Conservation (phyloP, 2,797 vertebrate species). For the Syngnathus rostellatus region DNA sequence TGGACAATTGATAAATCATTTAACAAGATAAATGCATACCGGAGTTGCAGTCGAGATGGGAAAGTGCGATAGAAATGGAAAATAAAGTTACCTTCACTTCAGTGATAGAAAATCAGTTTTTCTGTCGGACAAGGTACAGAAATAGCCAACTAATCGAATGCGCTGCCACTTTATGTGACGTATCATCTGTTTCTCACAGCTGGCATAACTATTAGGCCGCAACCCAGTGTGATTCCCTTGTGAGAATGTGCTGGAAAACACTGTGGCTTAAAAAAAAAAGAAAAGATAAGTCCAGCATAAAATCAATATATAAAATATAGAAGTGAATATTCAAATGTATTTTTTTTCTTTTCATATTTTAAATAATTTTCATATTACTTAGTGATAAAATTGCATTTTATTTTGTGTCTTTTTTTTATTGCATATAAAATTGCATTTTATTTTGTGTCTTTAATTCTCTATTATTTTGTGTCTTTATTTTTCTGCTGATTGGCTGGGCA, state of each 20-base stretch:
- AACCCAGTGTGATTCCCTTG: constrained; percentile 44
- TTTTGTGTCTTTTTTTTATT: too few relatives aligned
- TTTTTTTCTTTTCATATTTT: not conserved
- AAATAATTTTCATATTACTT: too few relatives aligned
- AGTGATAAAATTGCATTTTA: too few relatives aligned
- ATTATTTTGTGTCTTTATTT: not conserved
- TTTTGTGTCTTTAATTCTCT: not conserved
- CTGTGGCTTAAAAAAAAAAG: constrained; percentile 13
- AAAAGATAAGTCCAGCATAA: not conserved
- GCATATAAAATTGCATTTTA: not conserved
- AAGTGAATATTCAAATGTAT: not conserved
- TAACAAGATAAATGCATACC: constrained; percentile 4
- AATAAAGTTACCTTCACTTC: constrained; percentile 5
- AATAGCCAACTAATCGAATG: constrained; percentile 66
- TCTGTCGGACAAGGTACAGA: constrained; percentile 56
- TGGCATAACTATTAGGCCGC: constrained; percentile 51
- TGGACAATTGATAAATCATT: not conserved
- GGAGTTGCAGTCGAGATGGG: not conserved
- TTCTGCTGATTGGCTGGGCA: not conserved
- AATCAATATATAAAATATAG: too few relatives aligned
- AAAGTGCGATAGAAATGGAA: not conserved
- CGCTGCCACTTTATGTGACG: constrained; percentile 63
- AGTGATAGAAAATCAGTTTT: constrained; percentile 25
- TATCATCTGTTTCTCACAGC: constrained; percentile 60
- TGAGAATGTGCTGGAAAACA: constrained; percentile 46